Evolutionary conservation across 2,888 invertebrate genomes (phyloP), one percentile per base, ranked within the genome.

Genomic region (Pollenia amentaria): DNA sequence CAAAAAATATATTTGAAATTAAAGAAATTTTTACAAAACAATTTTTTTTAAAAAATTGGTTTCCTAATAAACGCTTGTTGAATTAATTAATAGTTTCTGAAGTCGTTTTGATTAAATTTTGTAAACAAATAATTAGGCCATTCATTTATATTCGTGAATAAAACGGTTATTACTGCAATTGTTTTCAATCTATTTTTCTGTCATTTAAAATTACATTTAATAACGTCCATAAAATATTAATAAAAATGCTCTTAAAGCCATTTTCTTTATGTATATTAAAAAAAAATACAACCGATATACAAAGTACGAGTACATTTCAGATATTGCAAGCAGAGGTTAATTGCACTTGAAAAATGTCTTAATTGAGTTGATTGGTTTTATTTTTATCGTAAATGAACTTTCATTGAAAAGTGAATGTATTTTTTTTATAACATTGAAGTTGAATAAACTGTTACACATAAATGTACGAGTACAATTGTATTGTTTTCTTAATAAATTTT

Each of bases 301-400:
- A 29, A 21, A 21, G 21, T 57, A 38, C 29, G 11, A 21, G 21
- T 57, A 38, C 29, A 57, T 12, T 57, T 7, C 53, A 21, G 6
- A 16, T 40, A 76, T 16, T 46, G 8, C 6, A 55, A 21, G 8
- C 18, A 21, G 42, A 11, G 53, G 14, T 64, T 53, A 64, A 53
- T 76, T 65, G 10, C 65, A 77, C 44, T 55, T 29, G 14, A 65
- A 65, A 65, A 38, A 77, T 65, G 29, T 65, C 55, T 65, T 21
- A 76, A 46, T 44, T 67, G 44, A 65, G 8, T 77, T 77, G 29
- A 55, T 77, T 67, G 55, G 3, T 64, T 62, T 21, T 53, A 21
- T 46, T 64, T 62, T 21, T 53, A 21, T 46, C 12, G 10, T 29
- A 51, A 76, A 1, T 64, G 29, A 42, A 65, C 7, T 9, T 51